Percentiles rank a stretch among this genome's conserved stretches.
These are phyloP conservation scores for Rhagium mordax DNA, from an alignment of 2,888 invertebrate genomes.

Conservation along the genomic window DNA sequence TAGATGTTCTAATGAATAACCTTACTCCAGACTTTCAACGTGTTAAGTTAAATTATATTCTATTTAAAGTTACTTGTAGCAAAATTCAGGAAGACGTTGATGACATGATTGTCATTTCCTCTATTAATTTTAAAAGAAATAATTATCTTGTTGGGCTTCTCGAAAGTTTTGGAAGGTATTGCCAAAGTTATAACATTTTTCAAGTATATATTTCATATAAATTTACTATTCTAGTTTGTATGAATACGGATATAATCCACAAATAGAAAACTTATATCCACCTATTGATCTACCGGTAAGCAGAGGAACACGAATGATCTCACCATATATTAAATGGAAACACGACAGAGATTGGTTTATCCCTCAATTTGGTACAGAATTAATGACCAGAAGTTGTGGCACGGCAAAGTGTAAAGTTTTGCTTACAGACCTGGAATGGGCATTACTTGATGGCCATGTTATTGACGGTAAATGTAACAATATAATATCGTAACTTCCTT, in stretches of 20 bases:
- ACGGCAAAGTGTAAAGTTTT: constrained; percentile 76
- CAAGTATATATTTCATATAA: too few species aligned
- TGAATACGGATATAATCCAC: constrained; percentile 82
- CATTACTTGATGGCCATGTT: constrained; percentile 84
- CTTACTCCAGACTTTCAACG: not conserved
- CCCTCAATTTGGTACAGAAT: constrained; percentile 52
- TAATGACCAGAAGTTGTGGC: constrained; percentile 71
- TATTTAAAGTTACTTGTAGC: not conserved
- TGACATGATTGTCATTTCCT: not conserved
- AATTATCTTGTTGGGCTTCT: not conserved
- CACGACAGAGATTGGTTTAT: constrained; percentile 85
- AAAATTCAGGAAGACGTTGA: not conserved
- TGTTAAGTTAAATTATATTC: not conserved
- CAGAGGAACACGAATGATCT: constrained; percentile 67
- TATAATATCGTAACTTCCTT: too few species aligned
- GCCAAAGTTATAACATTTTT: not conserved
- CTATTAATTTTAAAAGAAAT: not conserved
- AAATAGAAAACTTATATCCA: constrained; percentile 84
- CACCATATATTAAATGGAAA: constrained; percentile 90
- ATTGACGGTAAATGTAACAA: constrained; percentile 81
- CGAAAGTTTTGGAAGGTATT: not conserved
- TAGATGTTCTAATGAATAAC: not conserved
- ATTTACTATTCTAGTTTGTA: constrained; percentile 76
- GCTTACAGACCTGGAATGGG: constrained; percentile 77
- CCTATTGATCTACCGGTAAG: constrained; percentile 85